Percentiles rank a stretch among this genome's conserved stretches.
Evolutionary conservation across 2,888 invertebrate genomes (phyloP).

Genomic region (Oligia fasciuncula): DNA sequence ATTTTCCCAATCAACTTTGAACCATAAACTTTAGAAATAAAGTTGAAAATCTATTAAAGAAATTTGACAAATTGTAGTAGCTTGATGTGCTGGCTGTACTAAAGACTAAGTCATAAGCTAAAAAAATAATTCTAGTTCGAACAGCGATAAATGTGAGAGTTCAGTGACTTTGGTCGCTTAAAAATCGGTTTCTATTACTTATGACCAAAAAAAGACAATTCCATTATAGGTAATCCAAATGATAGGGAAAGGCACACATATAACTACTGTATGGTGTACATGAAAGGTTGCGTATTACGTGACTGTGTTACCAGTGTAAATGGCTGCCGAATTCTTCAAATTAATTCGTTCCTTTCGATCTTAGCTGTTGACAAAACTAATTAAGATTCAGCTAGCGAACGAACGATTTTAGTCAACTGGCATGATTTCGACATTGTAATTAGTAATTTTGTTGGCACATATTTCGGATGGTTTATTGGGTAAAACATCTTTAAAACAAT

Average conservation of each 20-base stretch:
- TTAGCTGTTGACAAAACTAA: slow-evolving; percentile 69
- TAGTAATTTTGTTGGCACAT: slow-evolving; percentile 9
- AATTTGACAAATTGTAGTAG: no score
- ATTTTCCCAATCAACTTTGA: no score
- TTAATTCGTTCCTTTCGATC: slow-evolving; percentile 72
- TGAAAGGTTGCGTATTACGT: slow-evolving; percentile 68
- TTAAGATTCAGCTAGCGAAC: slow-evolving; percentile 66
- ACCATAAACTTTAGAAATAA: no score
- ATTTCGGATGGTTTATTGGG: slow-evolving; percentile 1
- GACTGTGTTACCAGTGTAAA: slow-evolving; percentile 70
- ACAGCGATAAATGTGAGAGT: neutral
- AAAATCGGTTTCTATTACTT: slow-evolving; percentile 4
- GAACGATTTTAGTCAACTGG: slow-evolving; percentile 32
- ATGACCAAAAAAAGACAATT: slow-evolving; percentile 7
- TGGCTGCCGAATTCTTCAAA: slow-evolving; percentile 70
- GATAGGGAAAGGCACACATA: slow-evolving; percentile 6
- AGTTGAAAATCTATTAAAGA: no score
- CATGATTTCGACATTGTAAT: slow-evolving; percentile 34
- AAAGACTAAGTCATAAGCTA: neutral
- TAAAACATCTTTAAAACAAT: neutral
- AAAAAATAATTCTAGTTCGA: neutral
- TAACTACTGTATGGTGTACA: slow-evolving; percentile 36
- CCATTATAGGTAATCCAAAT: slow-evolving; percentile 2
- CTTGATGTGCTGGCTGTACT: neutral
- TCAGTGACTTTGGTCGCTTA: neutral